Base-by-base conservation (phyloP, 2,888 invertebrate species). In the Brenthis daphne region DNA sequence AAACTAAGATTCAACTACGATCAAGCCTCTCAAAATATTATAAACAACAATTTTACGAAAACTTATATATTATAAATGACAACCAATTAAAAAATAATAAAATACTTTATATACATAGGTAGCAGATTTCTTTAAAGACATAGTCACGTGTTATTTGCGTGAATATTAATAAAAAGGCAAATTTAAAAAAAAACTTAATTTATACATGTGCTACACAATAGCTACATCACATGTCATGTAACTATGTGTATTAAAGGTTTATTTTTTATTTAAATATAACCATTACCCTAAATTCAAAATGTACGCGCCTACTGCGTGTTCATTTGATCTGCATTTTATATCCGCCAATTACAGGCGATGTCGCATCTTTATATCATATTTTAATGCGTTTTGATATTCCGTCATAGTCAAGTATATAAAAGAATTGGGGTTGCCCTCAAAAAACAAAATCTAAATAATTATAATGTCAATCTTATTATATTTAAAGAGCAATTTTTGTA, bases 291-390 rank as follows among this genome's bases (percentile, higher is more conserved):
- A 37, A 54, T 67, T 24, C 37, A 20, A 67, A 48, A 55, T 50
- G 55, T 67, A 48, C 20, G 61, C 56, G 56, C 67, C 67, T 60
- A 60, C 60, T 53, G 54, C 29, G 16, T 50, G 37, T 51, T 37
- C 58, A 37, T 67, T 67, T 60, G 60, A 67, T 67, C 60, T 67
- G 37, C 33, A 16, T 61, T 66, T 61, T 60, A 67, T 67, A 54
- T 33, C 56, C 47, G 33, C 24, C 60, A 60, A 54, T 60, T 53
- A 55, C 48, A 37, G 50, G 50, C 61, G 55, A 48, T 48, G 29
- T 60, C 60, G 60, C 58, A 50, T 60, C 12, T 50, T 60, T 33
- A 50, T 60, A 50, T 50, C 11, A 50, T 50, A 60, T 60, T 60
- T 37, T 63, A 24, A 54, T 53, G 37, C 33, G 37, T 63, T 63